These are phyloP conservation scores for Acrobasis suavella DNA, from an alignment of 2,888 invertebrate genomes.

Conservation along the genomic window DNA sequence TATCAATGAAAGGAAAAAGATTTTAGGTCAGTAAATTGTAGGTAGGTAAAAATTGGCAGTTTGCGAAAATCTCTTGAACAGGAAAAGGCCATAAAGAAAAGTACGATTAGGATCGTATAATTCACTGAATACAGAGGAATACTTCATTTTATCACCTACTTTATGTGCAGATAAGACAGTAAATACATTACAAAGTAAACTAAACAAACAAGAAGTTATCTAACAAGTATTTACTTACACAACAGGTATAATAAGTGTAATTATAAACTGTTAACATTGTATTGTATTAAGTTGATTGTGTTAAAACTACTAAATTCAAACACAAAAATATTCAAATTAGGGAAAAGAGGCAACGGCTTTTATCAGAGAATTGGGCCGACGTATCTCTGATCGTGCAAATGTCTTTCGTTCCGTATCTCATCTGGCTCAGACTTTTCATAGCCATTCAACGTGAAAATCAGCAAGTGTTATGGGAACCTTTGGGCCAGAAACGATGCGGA, in stretches of 20 bases:
- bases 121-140: neutral
- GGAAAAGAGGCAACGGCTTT: too few relatives aligned
- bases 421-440: too few relatives aligned
- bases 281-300: neutral
- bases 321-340: too few relatives aligned
- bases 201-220: conserved; percentile 3
- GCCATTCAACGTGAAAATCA: too few relatives aligned
- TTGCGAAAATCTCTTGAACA: neutral
- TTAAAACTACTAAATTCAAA: too few relatives aligned
- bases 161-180: neutral
- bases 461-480: too few relatives aligned
- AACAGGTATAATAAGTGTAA: neutral
- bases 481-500: too few relatives aligned
- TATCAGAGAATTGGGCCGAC: too few relatives aligned
- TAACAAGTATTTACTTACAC: neutral
- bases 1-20: neutral
- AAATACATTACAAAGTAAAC: neutral
- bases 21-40: neutral
- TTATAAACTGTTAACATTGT: neutral
- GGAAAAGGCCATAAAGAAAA: neutral
- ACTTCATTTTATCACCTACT: conserved; percentile 1
- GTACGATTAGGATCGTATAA: neutral
- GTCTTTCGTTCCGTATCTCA: too few relatives aligned
- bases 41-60: neutral
- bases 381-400: too few relatives aligned